phyloP scores from a whole-genome alignment of 2,113 vertebrate species.

The Pardalotus punctatus region DNA sequence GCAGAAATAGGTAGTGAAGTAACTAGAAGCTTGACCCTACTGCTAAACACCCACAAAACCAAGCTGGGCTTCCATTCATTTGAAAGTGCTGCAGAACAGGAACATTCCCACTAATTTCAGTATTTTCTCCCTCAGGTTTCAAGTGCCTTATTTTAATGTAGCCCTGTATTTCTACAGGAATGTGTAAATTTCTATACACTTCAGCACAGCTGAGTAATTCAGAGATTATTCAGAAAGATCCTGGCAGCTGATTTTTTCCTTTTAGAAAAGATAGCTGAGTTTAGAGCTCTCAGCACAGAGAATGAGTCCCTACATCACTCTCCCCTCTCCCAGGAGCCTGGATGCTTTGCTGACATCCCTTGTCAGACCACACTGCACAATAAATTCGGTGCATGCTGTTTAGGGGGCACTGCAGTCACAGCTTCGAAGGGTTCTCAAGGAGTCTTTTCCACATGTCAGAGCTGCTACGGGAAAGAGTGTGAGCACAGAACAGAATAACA shows the following conservation, averaged over 20 bases:
- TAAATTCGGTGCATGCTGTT: background rate
- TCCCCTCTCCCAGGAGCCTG: background rate
- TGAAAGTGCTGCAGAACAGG: background rate
- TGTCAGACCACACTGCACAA: background rate
- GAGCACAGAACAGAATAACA: background rate
- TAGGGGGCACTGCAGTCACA: background rate
- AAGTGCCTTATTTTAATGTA: background rate
- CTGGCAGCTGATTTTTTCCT: background rate
- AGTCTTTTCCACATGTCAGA: background rate
- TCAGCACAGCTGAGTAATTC: background rate
- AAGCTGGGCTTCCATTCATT: background rate
- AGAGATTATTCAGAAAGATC: background rate
- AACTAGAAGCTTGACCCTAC: background rate
- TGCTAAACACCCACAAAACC: background rate
- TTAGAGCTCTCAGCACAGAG: background rate
- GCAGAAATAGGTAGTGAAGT: background rate
- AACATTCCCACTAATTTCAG: background rate
- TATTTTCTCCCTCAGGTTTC: background rate
- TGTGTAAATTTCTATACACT: background rate
- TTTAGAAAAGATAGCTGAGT: background rate
- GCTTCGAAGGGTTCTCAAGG: background rate
- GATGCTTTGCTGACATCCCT: background rate
- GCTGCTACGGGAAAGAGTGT: background rate
- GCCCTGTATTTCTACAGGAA: background rate
- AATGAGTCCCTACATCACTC: background rate